phyloP scores from a whole-genome alignment of 2,888 invertebrate species.

The Gisinianus flammeolus region DNA sequence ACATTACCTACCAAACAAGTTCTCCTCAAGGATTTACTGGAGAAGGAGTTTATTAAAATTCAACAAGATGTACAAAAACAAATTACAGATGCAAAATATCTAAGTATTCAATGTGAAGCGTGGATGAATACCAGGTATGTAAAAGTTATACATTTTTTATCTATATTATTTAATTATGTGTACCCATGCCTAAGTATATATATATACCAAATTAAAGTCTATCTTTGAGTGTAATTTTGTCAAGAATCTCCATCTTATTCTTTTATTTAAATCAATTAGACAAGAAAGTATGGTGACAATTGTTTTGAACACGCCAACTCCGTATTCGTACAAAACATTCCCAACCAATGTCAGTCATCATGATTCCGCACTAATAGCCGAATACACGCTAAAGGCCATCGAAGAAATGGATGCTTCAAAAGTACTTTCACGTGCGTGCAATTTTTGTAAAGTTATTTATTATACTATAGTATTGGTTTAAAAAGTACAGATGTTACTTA shows the following conservation, averaged over 20 bases:
- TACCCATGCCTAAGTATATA: neutral
- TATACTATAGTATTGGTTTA: no score
- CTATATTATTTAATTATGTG: neutral
- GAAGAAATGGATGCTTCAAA: constrained; percentile 2
- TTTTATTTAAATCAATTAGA: constrained; percentile 12
- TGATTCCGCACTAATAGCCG: constrained; percentile 3
- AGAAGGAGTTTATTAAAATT: constrained; percentile 16
- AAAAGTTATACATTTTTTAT: neutral
- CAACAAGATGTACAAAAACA: constrained; percentile 12
- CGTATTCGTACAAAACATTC: constrained; percentile 28
- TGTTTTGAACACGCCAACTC: constrained; percentile 13
- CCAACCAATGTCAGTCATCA: neutral
- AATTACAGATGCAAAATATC: constrained; percentile 17
- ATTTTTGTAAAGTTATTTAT: no score
- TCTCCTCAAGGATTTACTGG: constrained; percentile 12
- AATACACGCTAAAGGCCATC: neutral
- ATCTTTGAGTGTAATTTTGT: no score
- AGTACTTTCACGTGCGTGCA: constrained; percentile 16
- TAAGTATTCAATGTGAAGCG: constrained; percentile 22
- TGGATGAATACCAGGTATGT: constrained; percentile 21
- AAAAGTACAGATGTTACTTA: no score
- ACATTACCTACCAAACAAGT: constrained; percentile 8
- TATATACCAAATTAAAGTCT: neutral
- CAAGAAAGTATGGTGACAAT: constrained; percentile 26
- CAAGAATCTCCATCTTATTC: neutral